Conservation (phyloP, 92 coral and sea anemone species). For the Epizoanthus fatuus region DNA sequence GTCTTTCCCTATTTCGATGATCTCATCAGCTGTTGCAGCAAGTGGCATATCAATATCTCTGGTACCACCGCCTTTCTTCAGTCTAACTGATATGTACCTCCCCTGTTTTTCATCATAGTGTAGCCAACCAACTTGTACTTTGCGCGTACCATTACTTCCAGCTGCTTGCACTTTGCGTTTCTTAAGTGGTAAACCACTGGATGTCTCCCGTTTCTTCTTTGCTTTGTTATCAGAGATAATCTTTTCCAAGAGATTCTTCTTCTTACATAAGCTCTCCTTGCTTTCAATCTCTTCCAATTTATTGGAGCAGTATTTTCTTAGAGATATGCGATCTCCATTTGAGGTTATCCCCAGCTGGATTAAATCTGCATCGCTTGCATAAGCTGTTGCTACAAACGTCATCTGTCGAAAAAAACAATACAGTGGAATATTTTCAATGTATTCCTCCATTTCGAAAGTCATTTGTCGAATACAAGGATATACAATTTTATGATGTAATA, state of each 20-base stretch:
- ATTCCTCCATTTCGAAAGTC: too few species aligned
- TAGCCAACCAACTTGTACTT: slow-evolving; percentile 58
- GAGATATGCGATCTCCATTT: slow-evolving; percentile 52
- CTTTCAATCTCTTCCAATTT: slow-evolving; percentile 45
- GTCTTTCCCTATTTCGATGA: slow-evolving; percentile 59
- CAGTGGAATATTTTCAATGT: too few species aligned
- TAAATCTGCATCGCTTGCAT: slow-evolving; percentile 51
- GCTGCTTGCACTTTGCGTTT: background rate
- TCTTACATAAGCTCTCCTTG: background rate
- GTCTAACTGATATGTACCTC: slow-evolving; percentile 32
- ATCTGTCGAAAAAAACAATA: slow-evolving; percentile 37
- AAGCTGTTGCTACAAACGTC: slow-evolving; percentile 47
- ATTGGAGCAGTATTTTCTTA: slow-evolving; percentile 37
- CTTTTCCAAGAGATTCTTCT: slow-evolving; percentile 51
- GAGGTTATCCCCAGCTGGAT: slow-evolving; percentile 42
- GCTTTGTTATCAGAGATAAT: slow-evolving; percentile 43
- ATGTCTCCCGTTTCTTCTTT: slow-evolving; percentile 43
- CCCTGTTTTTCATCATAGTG: slow-evolving; percentile 32
- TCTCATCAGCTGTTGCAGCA: slow-evolving; percentile 49
- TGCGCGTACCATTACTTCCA: slow-evolving; percentile 23
- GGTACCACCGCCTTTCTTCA: slow-evolving; percentile 56
- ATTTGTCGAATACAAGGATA: too few species aligned
- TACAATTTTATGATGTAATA: too few species aligned
- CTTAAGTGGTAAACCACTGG: slow-evolving; percentile 21
- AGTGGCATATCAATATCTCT: slow-evolving; percentile 43